A percentile compares a stretch with the other conserved stretches of the same genome.
These are phyloP conservation scores for Leucoptera coffeella DNA, from an alignment of 2,888 invertebrate species.

Conservation along the genomic window DNA sequence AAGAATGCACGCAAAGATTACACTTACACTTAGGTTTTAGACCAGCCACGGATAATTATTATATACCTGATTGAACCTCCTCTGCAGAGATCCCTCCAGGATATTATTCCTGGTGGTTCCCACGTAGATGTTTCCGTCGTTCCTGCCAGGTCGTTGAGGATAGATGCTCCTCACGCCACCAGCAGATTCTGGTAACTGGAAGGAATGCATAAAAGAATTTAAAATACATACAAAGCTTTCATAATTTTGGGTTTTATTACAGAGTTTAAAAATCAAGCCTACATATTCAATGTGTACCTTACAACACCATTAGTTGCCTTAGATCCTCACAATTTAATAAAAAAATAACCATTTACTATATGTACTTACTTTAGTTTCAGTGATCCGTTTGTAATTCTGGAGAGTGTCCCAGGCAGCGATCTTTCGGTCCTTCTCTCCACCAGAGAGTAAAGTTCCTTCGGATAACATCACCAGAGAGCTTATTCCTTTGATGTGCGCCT, in stretches of 20 bases:
- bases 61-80: conserved; percentile 72
- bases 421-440: conserved; percentile 84
- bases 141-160: conserved; percentile 79
- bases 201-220: conserved; percentile 6
- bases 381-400: conserved; percentile 84
- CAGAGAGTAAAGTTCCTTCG: conserved; percentile 84
- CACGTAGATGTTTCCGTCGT: conserved; percentile 86
- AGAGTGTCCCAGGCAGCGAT: conserved; percentile 90
- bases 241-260: too few relatives aligned
- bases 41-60: too few relatives aligned
- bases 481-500: conserved; percentile 82
- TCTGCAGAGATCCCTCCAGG: conserved; percentile 82
- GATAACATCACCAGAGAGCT: conserved; percentile 82
- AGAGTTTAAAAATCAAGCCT: too few relatives aligned
- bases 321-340: too few relatives aligned
- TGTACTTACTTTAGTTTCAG: conserved; percentile 82
- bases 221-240: too few relatives aligned
- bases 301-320: too few relatives aligned
- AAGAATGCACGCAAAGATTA: too few relatives aligned
- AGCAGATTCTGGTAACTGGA: conserved; percentile 75
- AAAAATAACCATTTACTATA: too few relatives aligned
- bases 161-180: conserved; percentile 89
- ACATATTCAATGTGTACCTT: too few relatives aligned
- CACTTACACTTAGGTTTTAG: too few relatives aligned
- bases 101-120: conserved; percentile 87